Base-by-base conservation (phyloP, 2,888 invertebrate species). In the Hemithea aestivaria region DNA sequence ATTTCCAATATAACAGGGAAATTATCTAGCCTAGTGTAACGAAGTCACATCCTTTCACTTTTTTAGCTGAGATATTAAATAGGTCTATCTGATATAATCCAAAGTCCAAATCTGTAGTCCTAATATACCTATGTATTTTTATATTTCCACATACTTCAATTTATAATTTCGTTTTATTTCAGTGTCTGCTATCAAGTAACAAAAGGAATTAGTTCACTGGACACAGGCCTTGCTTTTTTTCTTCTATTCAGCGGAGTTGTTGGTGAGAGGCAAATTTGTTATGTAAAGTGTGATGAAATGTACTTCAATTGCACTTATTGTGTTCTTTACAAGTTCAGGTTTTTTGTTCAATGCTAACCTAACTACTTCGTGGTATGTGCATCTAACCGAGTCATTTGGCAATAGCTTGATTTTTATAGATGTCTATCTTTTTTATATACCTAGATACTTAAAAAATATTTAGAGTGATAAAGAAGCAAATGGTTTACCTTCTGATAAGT, bases 211-310 rank as follows among this genome's bases (percentile, higher is more conserved):
- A 73, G 71, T 61, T 74, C 73, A 51, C 71, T 84, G 57, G 77
- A 77, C 48, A 73, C 68, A 66, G 77, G 83, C 70, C 79, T 87
- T 74, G 78, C 77, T 57, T 73, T 84, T 66, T 71, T 85, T 65
- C 81, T 80, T 52, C 54, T 79, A 60, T 75, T 72, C 62, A 84
- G 87, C 62, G 83, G 75, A 64, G 73, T 69, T 65, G 69, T 84
- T 64, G 84, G 87, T 87, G 64, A 83, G 83, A 66, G 68, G 66
- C 56, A 66, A 54, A 62, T 59, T 46, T 66, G 59, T 65, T 40
- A 40, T 47, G 47, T 48, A 51, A 37, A 40, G 10, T 44, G 36
- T 37, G n/a, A n/a, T 40, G 59, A 57, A 59, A 60, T 38, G 21
- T 1, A 35, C 22, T 21, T 30, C 23, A 30, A 21, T 10, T 20